A percentile compares a stretch with the other conserved stretches of the same genome.
phyloP scores from a whole-genome alignment of 2,113 vertebrate genomes.

The Oryzias woworae region DNA sequence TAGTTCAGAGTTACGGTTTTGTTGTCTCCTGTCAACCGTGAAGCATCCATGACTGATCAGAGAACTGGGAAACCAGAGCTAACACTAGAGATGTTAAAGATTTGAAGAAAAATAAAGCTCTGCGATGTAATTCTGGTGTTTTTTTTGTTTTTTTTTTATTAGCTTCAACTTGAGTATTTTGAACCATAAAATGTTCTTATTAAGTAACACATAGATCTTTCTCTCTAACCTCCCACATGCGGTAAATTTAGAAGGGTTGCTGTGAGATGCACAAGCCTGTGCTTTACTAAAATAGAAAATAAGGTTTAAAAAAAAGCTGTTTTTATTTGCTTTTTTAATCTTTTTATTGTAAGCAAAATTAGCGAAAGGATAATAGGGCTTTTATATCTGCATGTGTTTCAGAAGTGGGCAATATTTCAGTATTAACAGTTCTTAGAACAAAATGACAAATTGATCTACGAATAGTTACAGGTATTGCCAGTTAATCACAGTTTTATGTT shows the following conservation, averaged over 20 bases:
- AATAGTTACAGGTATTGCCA: no score
- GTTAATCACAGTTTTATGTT: no score
- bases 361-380: background rate
- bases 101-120: background rate
- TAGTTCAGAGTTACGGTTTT: conserved; percentile 13
- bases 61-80: conserved; percentile 22
- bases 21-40: conserved; percentile 15
- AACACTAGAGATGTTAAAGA: conserved; percentile 7
- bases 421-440: background rate
- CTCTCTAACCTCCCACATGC: conserved; percentile 8
- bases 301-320: background rate
- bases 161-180: no score
- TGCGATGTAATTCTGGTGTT: background rate
- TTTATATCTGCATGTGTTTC: no score
- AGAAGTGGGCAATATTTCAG: no score
- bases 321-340: background rate
- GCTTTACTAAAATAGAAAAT: background rate
- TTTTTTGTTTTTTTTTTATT: background rate
- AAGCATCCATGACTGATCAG: conserved; percentile 25
- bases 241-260: conserved; percentile 18
- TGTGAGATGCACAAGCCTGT: background rate
- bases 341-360: background rate
- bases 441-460: no score
- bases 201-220: background rate
- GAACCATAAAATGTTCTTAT: no score